Conservation (phyloP, 2,113 vertebrate species). For the Xyrauchen texanus region DNA sequence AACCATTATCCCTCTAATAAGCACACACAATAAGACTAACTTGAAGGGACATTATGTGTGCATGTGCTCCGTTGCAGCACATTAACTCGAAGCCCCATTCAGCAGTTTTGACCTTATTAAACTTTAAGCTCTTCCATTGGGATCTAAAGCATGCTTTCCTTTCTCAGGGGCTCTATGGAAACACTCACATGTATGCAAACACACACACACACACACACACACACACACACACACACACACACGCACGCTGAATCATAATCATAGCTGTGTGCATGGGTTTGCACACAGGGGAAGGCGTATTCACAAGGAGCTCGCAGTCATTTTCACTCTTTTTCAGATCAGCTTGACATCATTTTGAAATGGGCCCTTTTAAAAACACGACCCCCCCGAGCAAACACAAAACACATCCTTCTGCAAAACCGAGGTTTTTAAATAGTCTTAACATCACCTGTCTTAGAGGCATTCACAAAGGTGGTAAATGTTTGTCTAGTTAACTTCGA, state of each 20-base stretch:
- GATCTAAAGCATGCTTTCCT: conserved; percentile 32
- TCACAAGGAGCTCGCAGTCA: neutral
- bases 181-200: too few species aligned
- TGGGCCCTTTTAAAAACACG: conserved; percentile 6
- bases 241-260: neutral
- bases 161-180: neutral
- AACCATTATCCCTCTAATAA: conserved; percentile 37
- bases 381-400: conserved; percentile 2
- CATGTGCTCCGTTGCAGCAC: conserved; percentile 9
- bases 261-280: too few species aligned
- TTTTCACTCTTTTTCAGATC: conserved; percentile 22
- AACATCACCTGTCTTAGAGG: too few species aligned
- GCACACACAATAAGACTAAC: conserved; percentile 17
- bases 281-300: too few species aligned
- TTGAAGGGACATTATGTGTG: too few species aligned
- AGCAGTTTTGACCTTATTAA: conserved; percentile 53
- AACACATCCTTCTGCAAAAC: neutral
- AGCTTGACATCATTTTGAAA: conserved; percentile 11
- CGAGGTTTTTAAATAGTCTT: neutral
- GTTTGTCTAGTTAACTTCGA: too few species aligned
- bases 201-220: too few species aligned
- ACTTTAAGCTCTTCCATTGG: conserved; percentile 46
- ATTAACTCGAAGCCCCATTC: conserved; percentile 39
- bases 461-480: too few species aligned
- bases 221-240: too few species aligned